These are phyloP conservation scores for Fulica atra DNA, from an alignment of 2,113 vertebrate genomes.

Conservation along the genomic window DNA sequence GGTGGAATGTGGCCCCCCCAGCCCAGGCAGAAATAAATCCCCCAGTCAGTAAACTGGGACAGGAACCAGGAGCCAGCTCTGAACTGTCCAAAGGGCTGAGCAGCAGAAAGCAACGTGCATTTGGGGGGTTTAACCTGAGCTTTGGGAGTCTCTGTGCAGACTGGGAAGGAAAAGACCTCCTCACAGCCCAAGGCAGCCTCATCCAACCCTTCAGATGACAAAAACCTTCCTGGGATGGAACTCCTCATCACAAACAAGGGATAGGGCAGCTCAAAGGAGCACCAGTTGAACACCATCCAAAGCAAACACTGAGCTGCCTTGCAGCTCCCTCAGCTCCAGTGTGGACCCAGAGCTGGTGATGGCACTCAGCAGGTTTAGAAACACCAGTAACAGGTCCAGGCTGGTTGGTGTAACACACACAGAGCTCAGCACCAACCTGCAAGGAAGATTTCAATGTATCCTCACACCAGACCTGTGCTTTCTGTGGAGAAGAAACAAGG, in stretches of 20 bases:
- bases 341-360: neutral
- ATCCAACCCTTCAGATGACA: neutral
- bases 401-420: neutral
- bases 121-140: neutral
- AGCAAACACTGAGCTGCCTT: neutral
- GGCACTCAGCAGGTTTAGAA: neutral
- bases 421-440: neutral
- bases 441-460: neutral
- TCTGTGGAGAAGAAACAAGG: neutral
- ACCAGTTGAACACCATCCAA: neutral
- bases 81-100: neutral
- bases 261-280: accelerated
- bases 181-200: accelerated
- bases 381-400: neutral
- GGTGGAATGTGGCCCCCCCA: neutral
- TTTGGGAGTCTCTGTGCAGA: accelerated
- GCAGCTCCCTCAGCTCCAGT: neutral
- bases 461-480: neutral
- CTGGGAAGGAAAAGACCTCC: neutral
- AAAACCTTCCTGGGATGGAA: neutral
- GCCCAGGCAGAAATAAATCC: neutral
- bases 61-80: neutral
- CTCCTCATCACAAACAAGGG: neutral
- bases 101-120: neutral
- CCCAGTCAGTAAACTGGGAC: neutral